phyloP scores from a whole-genome alignment of 37 sponge, comb jelly and placozoan species.

The Cliona cf. orientalis region DNA sequence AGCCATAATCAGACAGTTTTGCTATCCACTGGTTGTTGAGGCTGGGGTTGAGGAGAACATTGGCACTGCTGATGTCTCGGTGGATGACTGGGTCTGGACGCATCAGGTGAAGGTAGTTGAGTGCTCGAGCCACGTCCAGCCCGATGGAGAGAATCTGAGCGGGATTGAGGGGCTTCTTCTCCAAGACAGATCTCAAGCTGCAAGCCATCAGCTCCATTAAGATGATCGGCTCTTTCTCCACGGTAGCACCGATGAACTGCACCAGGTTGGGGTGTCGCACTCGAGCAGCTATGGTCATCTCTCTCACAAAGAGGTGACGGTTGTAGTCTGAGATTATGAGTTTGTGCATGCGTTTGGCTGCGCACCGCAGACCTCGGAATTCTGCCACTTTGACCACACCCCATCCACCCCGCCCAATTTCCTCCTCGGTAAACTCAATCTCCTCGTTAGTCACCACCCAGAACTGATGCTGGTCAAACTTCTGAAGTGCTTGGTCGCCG shows the following conservation, averaged over 20 bases:
- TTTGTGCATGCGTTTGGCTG: constrained; percentile 66
- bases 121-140: constrained; percentile 5
- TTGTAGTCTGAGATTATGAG: constrained; percentile 53
- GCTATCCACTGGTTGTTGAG: constrained; percentile 40
- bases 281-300: constrained; percentile 63
- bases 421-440: constrained; percentile 27
- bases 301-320: constrained; percentile 49
- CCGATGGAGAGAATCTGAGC: constrained; percentile 24
- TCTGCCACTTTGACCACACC: constrained; percentile 53
- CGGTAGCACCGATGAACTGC: not conserved
- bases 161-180: constrained; percentile 1
- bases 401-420: constrained; percentile 76
- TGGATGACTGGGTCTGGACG: constrained; percentile 71
- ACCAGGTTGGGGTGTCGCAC: constrained; percentile 62
- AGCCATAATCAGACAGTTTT: constrained; percentile 77
- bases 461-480: not conserved
- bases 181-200: constrained; percentile 35
- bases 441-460: constrained; percentile 59
- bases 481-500: too few species aligned
- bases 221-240: constrained; percentile 39
- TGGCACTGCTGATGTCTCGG: constrained; percentile 75
- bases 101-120: constrained; percentile 62
- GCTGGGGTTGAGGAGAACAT: constrained; percentile 51
- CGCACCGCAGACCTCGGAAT: constrained; percentile 56
- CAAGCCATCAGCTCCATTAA: constrained; percentile 65